These are phyloP conservation scores for Cladorhizidae sp. DNA, from an alignment of 37 sponge, comb jelly and placozoan species.

Conservation along the genomic window DNA sequence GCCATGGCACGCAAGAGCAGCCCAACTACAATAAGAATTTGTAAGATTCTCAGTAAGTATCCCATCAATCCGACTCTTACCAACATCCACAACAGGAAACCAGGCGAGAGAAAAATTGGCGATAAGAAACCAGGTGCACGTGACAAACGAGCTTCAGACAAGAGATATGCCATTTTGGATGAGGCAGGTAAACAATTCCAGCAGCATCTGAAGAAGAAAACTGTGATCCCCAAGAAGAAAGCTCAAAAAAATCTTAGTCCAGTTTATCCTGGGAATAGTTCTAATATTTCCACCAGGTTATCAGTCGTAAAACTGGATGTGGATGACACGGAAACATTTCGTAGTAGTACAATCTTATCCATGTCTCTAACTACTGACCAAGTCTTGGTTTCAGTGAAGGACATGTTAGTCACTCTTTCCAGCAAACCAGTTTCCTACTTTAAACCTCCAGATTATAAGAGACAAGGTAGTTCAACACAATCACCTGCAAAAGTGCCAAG, in stretches of 20 bases:
- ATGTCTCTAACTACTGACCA: too few relatives aligned
- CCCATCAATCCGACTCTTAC: background rate
- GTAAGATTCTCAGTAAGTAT: slow-evolving; percentile 2
- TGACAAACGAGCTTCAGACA: background rate
- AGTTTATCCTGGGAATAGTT: too few relatives aligned
- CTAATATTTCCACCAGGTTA: too few relatives aligned
- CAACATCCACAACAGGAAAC: background rate
- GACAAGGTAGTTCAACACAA: too few relatives aligned
- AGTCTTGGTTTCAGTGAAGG: too few relatives aligned
- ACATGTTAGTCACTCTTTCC: too few relatives aligned
- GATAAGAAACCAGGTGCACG: slow-evolving; percentile 1
- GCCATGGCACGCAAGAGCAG: background rate
- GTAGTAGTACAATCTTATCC: too few relatives aligned
- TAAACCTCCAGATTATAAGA: too few relatives aligned
- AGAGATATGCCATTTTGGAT: background rate
- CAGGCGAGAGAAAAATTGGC: slow-evolving; percentile 9
- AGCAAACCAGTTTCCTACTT: too few relatives aligned
- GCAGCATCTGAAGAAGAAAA: background rate
- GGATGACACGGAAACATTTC: too few relatives aligned
- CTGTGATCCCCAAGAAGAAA: background rate
- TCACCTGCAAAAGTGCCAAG: too few relatives aligned
- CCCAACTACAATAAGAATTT: background rate
- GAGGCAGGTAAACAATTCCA: background rate
- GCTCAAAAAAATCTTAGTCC: background rate
- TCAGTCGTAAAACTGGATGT: too few relatives aligned